Evolutionary conservation across 1,140 invertebrate genomes (phyloP).

Genomic region (Andricus grossulariae): DNA sequence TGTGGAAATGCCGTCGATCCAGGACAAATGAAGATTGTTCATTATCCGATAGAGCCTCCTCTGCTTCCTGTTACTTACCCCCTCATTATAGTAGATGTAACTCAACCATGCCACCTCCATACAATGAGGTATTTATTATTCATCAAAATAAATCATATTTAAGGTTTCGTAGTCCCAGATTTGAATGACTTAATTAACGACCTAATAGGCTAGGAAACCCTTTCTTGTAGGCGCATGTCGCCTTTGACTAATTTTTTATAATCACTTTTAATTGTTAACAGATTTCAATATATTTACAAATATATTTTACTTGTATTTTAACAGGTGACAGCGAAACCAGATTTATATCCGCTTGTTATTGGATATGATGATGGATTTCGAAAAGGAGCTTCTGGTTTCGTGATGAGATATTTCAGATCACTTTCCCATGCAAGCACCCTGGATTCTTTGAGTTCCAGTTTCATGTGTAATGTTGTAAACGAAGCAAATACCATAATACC

Average conservation of each 20-base stretch:
- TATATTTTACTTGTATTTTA: slow-evolving; percentile 35
- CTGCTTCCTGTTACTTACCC: slow-evolving; percentile 85
- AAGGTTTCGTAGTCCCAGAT: too few species aligned
- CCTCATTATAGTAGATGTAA: slow-evolving; percentile 87
- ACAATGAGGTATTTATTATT: slow-evolving; percentile 82
- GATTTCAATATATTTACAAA: neutral
- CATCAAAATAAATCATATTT: neutral
- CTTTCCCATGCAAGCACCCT: slow-evolving; percentile 87
- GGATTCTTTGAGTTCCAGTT: slow-evolving; percentile 89
- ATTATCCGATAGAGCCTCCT: slow-evolving; percentile 83
- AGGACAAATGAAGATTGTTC: slow-evolving; percentile 69
- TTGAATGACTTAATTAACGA: too few species aligned
- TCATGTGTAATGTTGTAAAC: slow-evolving; percentile 87
- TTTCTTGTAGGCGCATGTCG: too few species aligned
- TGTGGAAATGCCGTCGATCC: slow-evolving; percentile 78
- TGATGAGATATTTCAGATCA: slow-evolving; percentile 89
- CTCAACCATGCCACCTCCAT: slow-evolving; percentile 85
- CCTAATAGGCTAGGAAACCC: too few species aligned
- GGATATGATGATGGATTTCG: slow-evolving; percentile 83
- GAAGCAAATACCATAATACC: slow-evolving; percentile 88
- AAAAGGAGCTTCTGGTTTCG: slow-evolving; percentile 84
- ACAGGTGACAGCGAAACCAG: slow-evolving; percentile 89
- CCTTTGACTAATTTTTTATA: too few species aligned
- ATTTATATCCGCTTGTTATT: slow-evolving; percentile 88
- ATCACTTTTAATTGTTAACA: too few species aligned